Evolutionary conservation across 2,888 invertebrate genomes (phyloP).

Genomic region (Meiosimyza platycephala): DNA sequence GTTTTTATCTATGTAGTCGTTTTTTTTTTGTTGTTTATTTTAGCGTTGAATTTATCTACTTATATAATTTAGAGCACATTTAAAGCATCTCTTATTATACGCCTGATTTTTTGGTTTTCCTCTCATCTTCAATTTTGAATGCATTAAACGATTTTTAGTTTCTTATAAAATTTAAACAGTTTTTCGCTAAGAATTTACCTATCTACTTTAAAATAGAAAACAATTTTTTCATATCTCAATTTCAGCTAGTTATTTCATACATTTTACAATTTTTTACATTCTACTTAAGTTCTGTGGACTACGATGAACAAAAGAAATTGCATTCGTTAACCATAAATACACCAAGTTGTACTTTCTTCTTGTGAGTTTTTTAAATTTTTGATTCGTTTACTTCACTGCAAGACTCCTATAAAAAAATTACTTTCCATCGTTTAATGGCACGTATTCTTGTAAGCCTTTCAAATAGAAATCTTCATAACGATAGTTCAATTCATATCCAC

Average conservation of each 20-base stretch:
- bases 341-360: too few species aligned
- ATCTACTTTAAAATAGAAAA: conserved; percentile 15
- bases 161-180: background rate
- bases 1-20: too few species aligned
- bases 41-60: conserved; percentile 1
- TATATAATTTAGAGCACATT: conserved; percentile 20
- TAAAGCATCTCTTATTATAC: conserved; percentile 20
- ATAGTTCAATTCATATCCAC: too few species aligned
- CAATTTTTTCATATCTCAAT: background rate
- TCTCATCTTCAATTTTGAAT: background rate
- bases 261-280: background rate
- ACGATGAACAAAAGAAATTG: too few species aligned
- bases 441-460: too few species aligned
- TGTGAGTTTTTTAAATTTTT: too few species aligned
- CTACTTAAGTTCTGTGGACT: too few species aligned
- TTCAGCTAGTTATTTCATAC: background rate
- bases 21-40: conserved; percentile 32
- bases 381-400: too few species aligned
- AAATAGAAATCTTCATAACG: too few species aligned
- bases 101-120: background rate
- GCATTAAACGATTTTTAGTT: background rate
- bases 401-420: conserved; percentile 32
- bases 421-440: conserved; percentile 34
- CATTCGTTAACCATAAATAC: too few species aligned
- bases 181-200: conserved; percentile 9